Base-by-base conservation (phyloP, 2,113 vertebrate genomes). In the Alosa alosa region DNA sequence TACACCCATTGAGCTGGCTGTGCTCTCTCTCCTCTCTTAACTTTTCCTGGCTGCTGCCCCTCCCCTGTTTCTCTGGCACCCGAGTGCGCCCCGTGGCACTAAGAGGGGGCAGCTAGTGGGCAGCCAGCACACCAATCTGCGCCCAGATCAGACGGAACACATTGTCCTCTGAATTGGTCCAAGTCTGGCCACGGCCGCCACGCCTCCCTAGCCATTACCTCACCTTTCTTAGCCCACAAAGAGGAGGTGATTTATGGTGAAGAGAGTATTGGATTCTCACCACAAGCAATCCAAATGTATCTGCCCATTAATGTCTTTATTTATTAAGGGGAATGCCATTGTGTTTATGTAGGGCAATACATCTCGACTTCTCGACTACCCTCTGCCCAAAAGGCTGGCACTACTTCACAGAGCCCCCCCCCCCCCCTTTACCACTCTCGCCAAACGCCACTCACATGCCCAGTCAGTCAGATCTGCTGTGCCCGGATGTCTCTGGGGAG, bases 381-480 rank as follows among this genome's bases (percentile, higher is more conserved):
- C 64, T 72, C 64, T 72, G 64, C 64, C 64, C 64, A 72, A 36
- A 72, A 72, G 1, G n/a, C 64, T 72, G 64, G 64, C 64, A 36
- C 25, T 1, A 25, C 64, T 72, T 72, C 25, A 72, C 64, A 72
- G 11, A 13, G 25, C 55, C 22, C 55, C 55, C 18, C 55, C 17
- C 55, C n/a, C n/a, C 18, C 13, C 64, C 8, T 11, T 13, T 4
- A 31, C 64, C 64, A 31, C 25, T 1, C 8, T 36, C 31, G 6
- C 2, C 64, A 8, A 13, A 31, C 25, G 31, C 31, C 64, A 13
- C 64, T 36, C 64, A 1, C 64, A 36, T 72, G 64, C 64, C 64
- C 64, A 72, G 64, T 25, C 64, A 72, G n/a, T 25, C 64, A 72
- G n/a, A 25, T 72, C 64, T 36, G 64, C 64, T 72, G 64, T 72